Base-by-base conservation (phyloP, 2,797 vertebrate genomes). In the Enteromius trimaculatus region DNA sequence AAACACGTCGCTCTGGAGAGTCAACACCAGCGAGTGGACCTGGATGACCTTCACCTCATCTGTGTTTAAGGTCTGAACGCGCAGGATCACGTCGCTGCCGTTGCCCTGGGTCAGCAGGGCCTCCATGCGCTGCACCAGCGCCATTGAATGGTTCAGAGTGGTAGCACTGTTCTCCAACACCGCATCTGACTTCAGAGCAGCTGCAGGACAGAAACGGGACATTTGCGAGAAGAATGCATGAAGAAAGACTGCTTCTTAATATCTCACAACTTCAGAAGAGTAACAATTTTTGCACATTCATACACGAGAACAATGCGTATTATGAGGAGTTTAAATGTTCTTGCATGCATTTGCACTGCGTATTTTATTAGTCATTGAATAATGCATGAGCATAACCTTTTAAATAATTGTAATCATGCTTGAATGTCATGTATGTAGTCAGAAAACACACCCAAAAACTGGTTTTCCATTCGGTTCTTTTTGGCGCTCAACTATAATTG, bases 11-110 rank as follows among this genome's bases (percentile, higher is more conserved):
- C 96, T 96, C 88, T 96, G 96, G 60, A 97, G 93, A 60, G 91
- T 90, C 65, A 97, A 93, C 86, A 97, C 91, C 93, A 97, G 90
- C 83, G 95, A 92, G 87, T 97, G 96, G 9, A 93, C 89, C 68
- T 95, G 94, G 89, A 96, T 95, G 85, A 97, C 95, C 64, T 97
- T 98, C 88, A 97, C 95, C 92, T 99, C 97, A 0, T 98, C 96
- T 0, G 96, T 95, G 91, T 93, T 90, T 0, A 90, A 79, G 0
- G 96, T 93, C 88, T 92, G 94, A 51, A 96, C 93, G 9, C 94
- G 91, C 68, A 96, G 89, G 13, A 92, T 92, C 84, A 96, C 92
- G 4, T 98, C 97, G 0, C 97, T 99, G 90, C 94, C 87, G 0
- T 98, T 98, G 69, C 96, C 96, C 0, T 94, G 91, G 39, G 92